A percentile compares a stretch with the other conserved stretches of the same genome.
Evolutionary conservation across 2,888 invertebrate genomes (phyloP).

Genomic region (Drosophila dives): DNA sequence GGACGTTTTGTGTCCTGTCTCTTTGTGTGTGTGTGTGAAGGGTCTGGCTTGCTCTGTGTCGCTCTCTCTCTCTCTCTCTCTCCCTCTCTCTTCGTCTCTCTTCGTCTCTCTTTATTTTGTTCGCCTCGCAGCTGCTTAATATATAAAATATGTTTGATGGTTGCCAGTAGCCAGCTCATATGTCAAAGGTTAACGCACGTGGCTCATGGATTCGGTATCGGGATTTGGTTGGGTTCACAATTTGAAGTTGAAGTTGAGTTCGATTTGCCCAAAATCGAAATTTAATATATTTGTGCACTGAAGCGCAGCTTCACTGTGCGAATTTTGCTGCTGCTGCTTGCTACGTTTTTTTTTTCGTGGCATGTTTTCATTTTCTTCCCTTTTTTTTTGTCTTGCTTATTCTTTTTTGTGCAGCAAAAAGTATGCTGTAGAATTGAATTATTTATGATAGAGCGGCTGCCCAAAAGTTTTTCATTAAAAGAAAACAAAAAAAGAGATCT

Average conservation of each 20-base stretch:
- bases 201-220: conserved; percentile 67
- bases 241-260: conserved; percentile 24
- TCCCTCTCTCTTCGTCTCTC: conserved; percentile 9
- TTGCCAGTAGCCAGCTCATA: conserved; percentile 67
- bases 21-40: conserved; percentile 2
- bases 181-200: conserved; percentile 82
- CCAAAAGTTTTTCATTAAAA: conserved; percentile 52
- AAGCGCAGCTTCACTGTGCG: conserved; percentile 60
- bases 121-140: conserved; percentile 66
- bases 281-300: conserved; percentile 76
- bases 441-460: conserved; percentile 65
- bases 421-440: conserved; percentile 70
- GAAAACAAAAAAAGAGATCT: neutral
- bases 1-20: conserved; percentile 25
- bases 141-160: conserved; percentile 81
- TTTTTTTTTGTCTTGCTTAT: neutral
- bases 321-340: conserved; percentile 40
- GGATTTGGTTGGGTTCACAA: conserved; percentile 42
- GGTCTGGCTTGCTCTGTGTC: conserved; percentile 5
- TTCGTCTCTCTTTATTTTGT: conserved; percentile 9
- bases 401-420: conserved; percentile 22
- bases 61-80: conserved; percentile 6
- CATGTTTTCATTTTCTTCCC: conserved; percentile 34
- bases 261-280: conserved; percentile 67
- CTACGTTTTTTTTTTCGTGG: conserved; percentile 47